A percentile compares a stretch with the other conserved stretches of the same genome.
Evolutionary conservation across 30 jellyfish, hydroid and myxozoan genomes (phyloP).

Genomic region (Chironex yamaguchii): DNA sequence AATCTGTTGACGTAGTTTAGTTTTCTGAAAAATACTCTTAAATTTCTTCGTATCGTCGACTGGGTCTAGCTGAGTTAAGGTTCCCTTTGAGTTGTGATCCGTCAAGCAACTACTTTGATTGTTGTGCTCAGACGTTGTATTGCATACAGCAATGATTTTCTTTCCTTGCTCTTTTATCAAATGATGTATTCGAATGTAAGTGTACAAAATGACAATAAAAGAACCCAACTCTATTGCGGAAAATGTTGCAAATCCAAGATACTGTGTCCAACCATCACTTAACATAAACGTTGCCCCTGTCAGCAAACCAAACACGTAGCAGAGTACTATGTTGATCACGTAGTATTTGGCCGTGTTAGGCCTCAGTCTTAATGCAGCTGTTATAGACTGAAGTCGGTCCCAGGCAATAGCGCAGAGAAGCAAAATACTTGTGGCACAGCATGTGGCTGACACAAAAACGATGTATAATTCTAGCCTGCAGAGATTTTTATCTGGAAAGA

Average conservation of each 20-base stretch:
- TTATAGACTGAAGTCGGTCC: slow-evolving; percentile 11
- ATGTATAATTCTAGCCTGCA: slow-evolving; percentile 37
- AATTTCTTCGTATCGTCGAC: neutral
- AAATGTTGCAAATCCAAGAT: slow-evolving; percentile 63
- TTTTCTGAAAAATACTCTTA: too few species aligned
- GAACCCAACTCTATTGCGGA: slow-evolving; percentile 13
- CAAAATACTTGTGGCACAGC: slow-evolving; percentile 59
- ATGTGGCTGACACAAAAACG: slow-evolving; percentile 63
- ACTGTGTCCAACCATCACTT: slow-evolving; percentile 23
- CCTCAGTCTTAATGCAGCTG: neutral
- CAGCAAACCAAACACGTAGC: neutral
- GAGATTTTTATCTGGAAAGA: neutral
- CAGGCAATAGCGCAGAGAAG: slow-evolving; percentile 60
- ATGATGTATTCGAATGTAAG: slow-evolving; percentile 28
- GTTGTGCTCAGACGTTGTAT: neutral
- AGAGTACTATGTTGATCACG: neutral
- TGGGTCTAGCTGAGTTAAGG: neutral
- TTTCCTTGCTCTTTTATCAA: slow-evolving; percentile 13
- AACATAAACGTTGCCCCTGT: slow-evolving; percentile 28
- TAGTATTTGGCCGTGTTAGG: neutral
- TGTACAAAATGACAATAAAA: slow-evolving; percentile 32
- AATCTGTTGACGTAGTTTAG: neutral
- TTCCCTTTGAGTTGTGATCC: neutral
- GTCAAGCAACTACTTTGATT: neutral
- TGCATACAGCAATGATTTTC: neutral